A percentile compares a stretch with the other conserved stretches of the same genome.
These are phyloP conservation scores for Neosilurus hyrtlii DNA, from an alignment of 2,797 vertebrate genomes.

Conservation along the genomic window DNA sequence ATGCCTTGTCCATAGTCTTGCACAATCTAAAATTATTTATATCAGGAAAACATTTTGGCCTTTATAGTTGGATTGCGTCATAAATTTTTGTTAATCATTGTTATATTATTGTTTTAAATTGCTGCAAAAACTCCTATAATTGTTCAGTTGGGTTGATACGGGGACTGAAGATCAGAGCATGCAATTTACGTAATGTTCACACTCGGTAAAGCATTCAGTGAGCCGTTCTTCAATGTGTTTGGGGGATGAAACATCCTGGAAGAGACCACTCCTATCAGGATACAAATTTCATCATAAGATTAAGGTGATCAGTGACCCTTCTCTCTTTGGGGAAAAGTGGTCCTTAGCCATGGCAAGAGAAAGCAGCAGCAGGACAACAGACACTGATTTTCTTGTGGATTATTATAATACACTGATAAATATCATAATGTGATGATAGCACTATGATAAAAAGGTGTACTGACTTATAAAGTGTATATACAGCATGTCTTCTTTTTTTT, in stretches of 20 bases:
- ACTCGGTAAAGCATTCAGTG: neutral
- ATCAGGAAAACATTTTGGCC: neutral
- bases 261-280: neutral
- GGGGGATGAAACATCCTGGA: neutral
- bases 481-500: too few species aligned
- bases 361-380: neutral
- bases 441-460: too few species aligned
- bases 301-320: neutral
- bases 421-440: too few species aligned
- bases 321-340: neutral
- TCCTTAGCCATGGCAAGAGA: neutral
- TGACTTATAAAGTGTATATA: too few species aligned
- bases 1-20: neutral
- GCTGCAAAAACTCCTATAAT: neutral
- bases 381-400: neutral
- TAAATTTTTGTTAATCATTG: neutral
- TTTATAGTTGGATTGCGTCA: neutral
- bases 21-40: neutral
- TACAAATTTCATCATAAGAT: neutral
- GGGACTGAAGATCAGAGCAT: neutral
- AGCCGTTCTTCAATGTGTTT: too few species aligned
- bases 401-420: neutral
- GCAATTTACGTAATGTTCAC: neutral
- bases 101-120: neutral
- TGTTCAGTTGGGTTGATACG: neutral